These are phyloP conservation scores for Aethina tumida DNA, from an alignment of 1,140 invertebrate genomes.

Conservation along the genomic window DNA sequence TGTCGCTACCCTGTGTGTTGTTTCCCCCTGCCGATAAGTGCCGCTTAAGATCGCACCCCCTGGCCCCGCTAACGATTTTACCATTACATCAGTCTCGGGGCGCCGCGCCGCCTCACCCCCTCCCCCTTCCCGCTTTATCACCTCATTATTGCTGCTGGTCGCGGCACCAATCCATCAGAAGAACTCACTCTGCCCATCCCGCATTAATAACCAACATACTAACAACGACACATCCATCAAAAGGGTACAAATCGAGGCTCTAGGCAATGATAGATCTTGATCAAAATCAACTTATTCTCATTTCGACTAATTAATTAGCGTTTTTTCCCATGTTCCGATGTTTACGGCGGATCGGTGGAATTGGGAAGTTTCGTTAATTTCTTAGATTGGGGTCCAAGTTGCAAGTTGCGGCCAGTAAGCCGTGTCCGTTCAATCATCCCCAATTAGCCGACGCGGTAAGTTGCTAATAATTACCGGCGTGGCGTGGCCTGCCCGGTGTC, in stretches of 20 bases:
- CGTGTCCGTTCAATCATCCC: constrained; percentile 32
- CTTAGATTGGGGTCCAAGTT: too few species aligned
- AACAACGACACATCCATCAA: too few species aligned
- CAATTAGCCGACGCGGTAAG: constrained; percentile 29
- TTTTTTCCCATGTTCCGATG: background rate
- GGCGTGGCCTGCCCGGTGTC: constrained; percentile 13
- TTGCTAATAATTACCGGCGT: constrained; percentile 25
- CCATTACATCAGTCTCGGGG: constrained; percentile 18
- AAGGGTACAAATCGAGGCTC: too few species aligned
- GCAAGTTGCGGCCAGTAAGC: constrained; percentile 4
- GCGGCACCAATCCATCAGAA: too few species aligned
- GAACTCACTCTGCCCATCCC: too few species aligned
- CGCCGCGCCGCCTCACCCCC: background rate
- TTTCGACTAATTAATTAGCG: too few species aligned
- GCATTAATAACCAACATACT: too few species aligned
- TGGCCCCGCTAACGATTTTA: constrained; percentile 18
- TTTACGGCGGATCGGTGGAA: constrained; percentile 1
- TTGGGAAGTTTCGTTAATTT: constrained; percentile 2
- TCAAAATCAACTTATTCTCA: too few species aligned
- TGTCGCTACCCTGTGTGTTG: constrained; percentile 12
- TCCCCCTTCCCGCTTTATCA: constrained; percentile 14
- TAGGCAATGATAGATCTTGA: too few species aligned
- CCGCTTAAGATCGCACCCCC: constrained; percentile 21
- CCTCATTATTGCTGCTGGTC: constrained; percentile 19
- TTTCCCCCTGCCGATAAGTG: constrained; percentile 22